Evolutionary conservation across 2,888 invertebrate species (phyloP), one percentile per base, ranked within the genome.

Genomic region (Sialis fuliginosa): DNA sequence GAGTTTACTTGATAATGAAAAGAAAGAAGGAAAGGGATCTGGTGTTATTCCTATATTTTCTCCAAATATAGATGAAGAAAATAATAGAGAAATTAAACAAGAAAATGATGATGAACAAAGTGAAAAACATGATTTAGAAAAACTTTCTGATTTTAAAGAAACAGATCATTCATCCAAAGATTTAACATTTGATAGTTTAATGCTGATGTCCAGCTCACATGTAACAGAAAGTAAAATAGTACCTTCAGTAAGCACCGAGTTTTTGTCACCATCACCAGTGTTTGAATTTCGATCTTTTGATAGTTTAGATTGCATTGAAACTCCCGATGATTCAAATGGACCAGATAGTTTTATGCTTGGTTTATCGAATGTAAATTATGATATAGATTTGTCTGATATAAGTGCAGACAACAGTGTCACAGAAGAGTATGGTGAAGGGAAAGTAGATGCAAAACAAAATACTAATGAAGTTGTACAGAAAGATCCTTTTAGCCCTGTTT

Each of bases 381-480:
- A 84, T 54, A 81, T 83, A 48, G 82, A 83, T 60, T 65, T 82
- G 48, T 82, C 82, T 4, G 84, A 83, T 61, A 65, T 79, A 39
- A 82, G 81, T 54, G 79, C 73, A 0, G 83, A 83, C 6, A 81
- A 81, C 56, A 81, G 81, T 53, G 66, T 74, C 30, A 75, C 76
- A 0, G 82, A 81, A 33, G 69, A 68, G 50, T 22, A 22, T 22
- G 22, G 22, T 22, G 22, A 22, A 22, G 22, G 22, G 2, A 22
- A 22, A 22, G 51, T 64, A 39, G 63, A 64, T 4, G 62, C 63
- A 5, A 63, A 63, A 46, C 62, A 62, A 51, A 39, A 46, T 46
- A 33, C 42, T 41, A 33, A n/a, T 30, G 44, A 50, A 13, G 46
- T 34, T 51, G 58, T 58, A 42, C 8, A 70, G 59, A 58, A 61